phyloP scores from a whole-genome alignment of 2,797 vertebrate species.

The Acomys russatus region DNA sequence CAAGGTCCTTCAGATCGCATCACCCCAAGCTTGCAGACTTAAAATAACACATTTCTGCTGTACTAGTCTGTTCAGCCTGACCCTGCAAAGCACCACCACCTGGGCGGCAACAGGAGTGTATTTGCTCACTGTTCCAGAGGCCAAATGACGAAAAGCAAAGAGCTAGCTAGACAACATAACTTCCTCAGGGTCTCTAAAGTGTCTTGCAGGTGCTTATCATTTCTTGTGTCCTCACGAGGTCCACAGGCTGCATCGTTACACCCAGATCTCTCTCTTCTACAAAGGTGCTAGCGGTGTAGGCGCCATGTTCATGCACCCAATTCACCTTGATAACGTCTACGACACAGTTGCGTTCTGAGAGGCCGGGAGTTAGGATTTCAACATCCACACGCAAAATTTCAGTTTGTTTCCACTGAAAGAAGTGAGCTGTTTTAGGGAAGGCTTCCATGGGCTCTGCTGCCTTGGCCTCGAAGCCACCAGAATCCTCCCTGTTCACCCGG shows the following conservation, averaged over 20 bases:
- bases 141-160: background rate
- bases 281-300: background rate
- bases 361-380: background rate
- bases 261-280: background rate
- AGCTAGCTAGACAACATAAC: too few species aligned
- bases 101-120: background rate
- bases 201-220: background rate
- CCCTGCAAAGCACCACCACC: background rate
- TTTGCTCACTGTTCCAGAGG: background rate
- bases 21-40: background rate
- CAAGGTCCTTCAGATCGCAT: background rate
- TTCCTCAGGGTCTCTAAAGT: background rate
- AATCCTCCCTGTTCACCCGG: background rate
- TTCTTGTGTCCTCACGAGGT: background rate
- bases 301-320: background rate
- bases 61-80: background rate
- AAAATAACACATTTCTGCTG: background rate
- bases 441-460: background rate
- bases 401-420: background rate
- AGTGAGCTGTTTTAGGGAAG: background rate
- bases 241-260: fast-evolving
- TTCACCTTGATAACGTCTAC: background rate
- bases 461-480: background rate
- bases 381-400: background rate
- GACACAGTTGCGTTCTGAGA: background rate